phyloP scores from a whole-genome alignment of 2,888 invertebrate genomes.

The Drosophila barbarae region DNA sequence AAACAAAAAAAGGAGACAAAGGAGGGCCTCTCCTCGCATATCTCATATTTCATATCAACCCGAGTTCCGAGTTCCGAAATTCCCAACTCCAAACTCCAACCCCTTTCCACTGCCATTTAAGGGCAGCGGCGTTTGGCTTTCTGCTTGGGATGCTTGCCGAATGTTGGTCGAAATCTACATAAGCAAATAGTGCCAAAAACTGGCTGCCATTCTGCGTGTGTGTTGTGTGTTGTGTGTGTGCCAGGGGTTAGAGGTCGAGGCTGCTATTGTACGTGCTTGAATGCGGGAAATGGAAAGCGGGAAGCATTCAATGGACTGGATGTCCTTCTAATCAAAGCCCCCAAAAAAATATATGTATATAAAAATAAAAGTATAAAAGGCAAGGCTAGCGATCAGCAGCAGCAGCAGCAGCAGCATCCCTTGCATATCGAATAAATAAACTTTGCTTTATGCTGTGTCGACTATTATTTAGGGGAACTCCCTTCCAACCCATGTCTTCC shows the following conservation, averaged over 20 bases:
- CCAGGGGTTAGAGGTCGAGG: slow-evolving; percentile 1
- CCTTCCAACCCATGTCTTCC: not conserved
- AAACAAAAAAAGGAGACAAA: slow-evolving; percentile 3
- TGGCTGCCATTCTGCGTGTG: slow-evolving; percentile 1
- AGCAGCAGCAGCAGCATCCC: slow-evolving; percentile 13
- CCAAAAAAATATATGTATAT: not conserved
- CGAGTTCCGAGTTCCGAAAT: not conserved
- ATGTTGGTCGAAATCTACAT: slow-evolving; percentile 52
- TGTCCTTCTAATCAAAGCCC: slow-evolving; percentile 30
- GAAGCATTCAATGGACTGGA: not conserved
- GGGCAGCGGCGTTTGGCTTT: slow-evolving; percentile 16
- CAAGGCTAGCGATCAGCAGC: not conserved
- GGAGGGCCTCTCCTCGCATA: slow-evolving; percentile 8
- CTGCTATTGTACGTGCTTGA: slow-evolving; percentile 22
- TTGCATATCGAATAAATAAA: slow-evolving; percentile 47
- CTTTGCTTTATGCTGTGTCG: slow-evolving; percentile 58
- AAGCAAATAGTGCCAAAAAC: slow-evolving; percentile 56
- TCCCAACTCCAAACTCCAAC: too few species aligned
- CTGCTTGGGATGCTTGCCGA: slow-evolving; percentile 17
- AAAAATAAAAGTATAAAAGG: not conserved
- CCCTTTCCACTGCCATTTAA: not conserved
- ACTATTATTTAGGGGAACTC: slow-evolving; percentile 31
- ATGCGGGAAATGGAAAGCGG: not conserved
- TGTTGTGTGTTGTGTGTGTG: slow-evolving; percentile 15
- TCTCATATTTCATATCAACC: slow-evolving; percentile 29